Percentiles rank a stretch among this genome's conserved stretches.
Evolutionary conservation across 2,113 vertebrate species (phyloP).

Genomic region (Phocoena sinus): DNA sequence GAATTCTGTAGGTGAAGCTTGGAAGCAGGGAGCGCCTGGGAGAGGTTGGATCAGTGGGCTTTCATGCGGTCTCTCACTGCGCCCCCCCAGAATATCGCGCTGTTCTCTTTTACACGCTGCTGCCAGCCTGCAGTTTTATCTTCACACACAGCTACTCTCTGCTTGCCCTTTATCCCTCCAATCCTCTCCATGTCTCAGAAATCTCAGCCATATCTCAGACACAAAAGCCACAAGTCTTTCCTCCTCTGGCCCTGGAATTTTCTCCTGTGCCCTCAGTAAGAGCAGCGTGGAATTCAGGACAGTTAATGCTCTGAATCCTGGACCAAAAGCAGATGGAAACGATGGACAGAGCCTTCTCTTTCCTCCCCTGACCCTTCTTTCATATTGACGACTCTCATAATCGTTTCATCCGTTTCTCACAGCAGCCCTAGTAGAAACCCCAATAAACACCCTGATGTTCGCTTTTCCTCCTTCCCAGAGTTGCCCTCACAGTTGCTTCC

Average conservation of each 20-base stretch:
- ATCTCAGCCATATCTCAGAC: neutral
- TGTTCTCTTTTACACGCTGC: fast-evolving
- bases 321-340: neutral
- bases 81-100: fast-evolving
- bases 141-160: neutral
- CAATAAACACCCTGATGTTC: neutral
- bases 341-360: neutral
- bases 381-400: too few species aligned
- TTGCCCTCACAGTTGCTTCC: neutral
- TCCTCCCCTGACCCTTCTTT: neutral
- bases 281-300: neutral
- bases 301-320: neutral
- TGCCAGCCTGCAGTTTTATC: neutral
- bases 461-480: neutral
- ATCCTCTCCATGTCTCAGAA: neutral
- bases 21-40: too few species aligned
- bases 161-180: neutral
- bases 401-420: neutral
- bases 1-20: neutral
- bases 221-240: neutral
- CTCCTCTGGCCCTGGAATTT: neutral
- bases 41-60: neutral
- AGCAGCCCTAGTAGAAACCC: neutral
- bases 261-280: neutral
- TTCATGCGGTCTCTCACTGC: neutral